Evolutionary conservation across 2,888 invertebrate genomes (phyloP).

Genomic region (Rhamphomyia laevipes): DNA sequence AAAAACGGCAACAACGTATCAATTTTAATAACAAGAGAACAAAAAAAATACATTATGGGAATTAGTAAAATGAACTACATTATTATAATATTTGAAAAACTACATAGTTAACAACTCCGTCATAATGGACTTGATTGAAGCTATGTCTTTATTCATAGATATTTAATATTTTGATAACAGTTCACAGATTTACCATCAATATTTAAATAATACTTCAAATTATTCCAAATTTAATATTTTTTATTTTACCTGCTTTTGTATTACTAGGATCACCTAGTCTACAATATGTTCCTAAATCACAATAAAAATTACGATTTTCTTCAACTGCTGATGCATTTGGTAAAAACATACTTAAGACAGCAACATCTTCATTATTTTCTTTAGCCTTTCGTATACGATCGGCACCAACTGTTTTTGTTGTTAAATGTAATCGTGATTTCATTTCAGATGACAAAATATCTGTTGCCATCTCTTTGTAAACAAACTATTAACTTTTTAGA

Average conservation of each 20-base stretch:
- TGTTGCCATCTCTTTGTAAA: constrained; percentile 52
- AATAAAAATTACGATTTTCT: constrained; percentile 65
- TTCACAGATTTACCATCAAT: too few species aligned
- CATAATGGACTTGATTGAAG: too few species aligned
- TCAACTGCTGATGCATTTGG: constrained; percentile 50
- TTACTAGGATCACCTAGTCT: constrained; percentile 63
- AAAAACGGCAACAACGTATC: too few species aligned
- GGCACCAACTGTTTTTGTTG: constrained; percentile 70
- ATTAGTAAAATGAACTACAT: too few species aligned
- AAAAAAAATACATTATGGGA: too few species aligned
- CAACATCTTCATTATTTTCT: constrained; percentile 78
- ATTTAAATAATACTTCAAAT: too few species aligned
- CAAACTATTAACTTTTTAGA: too few species aligned
- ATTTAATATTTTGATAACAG: too few species aligned
- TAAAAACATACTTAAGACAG: constrained; percentile 74
- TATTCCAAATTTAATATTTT: background rate
- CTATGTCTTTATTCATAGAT: too few species aligned
- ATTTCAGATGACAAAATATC: constrained; percentile 70
- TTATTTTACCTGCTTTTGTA: constrained; percentile 60
- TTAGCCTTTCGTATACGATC: constrained; percentile 67
- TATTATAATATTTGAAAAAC: too few species aligned
- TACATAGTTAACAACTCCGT: too few species aligned
- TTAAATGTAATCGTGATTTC: constrained; percentile 58
- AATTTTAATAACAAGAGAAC: too few species aligned
- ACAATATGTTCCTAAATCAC: constrained; percentile 64